Base-by-base conservation (phyloP, 2,113 vertebrate genomes). In the Eretmochelys imbricata region DNA sequence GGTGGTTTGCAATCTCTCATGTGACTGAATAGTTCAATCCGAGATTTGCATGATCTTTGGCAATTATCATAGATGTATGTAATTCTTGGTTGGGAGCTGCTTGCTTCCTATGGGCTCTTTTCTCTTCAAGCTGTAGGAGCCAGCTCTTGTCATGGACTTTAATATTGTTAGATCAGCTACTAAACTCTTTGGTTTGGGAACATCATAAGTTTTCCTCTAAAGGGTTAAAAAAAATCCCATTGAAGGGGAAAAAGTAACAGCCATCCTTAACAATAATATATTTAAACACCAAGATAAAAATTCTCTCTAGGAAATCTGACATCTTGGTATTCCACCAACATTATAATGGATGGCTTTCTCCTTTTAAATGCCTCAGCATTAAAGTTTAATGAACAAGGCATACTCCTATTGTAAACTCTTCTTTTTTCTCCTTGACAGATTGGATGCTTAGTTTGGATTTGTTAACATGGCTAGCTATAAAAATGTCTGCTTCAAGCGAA, bases 401-500 rank as follows among this genome's bases (percentile, higher is more conserved):
- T 53, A 93, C 79, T 96, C 92, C 86, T 69, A 16, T 86, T 93
- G 90, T 57, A 82, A 97, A 95, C 96, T 96, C 96, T 95, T 95
- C 94, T 95, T 96, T 95, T 95, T 96, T 95, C 92, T 92, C 87
- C 35, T 90, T 90, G 96, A 96, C 95, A 96, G 93, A 95, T 92
- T 93, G 94, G 94, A 91, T 94, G 46, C 59, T 88, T 95, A 93
- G 92, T 96, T 93, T 59, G 95, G 84, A 93, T 97, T 96, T 96
- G 95, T 96, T 95, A 94, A 94, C 93, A 48, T 16, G 65, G 62
- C 94, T 85, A 65, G 78, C 76, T 94, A 50, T 96, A 90, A 96
- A 95, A 96, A 90, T 7, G 96, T 96, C 95, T 95, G 80, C 93
- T 97, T 97, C 96, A 82, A 95, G 89, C 91, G 95, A 93, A 96